Conservation (phyloP, 2,797 vertebrate genomes). For the Trachurus trachurus region DNA sequence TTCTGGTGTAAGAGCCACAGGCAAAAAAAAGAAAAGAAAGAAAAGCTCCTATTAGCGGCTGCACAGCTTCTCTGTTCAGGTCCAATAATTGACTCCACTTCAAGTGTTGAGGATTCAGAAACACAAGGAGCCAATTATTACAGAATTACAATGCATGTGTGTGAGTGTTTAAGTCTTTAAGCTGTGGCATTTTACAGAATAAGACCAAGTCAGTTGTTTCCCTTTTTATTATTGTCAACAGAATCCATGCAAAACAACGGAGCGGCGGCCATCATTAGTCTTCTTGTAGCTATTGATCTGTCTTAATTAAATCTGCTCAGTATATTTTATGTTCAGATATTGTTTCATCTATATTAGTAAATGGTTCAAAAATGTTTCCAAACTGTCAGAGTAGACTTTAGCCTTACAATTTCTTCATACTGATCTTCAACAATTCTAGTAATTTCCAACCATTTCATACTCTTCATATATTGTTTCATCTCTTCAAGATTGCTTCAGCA, state of each 20-base stretch:
- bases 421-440: too few relatives aligned
- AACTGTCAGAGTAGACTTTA: too few relatives aligned
- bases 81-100: constrained; percentile 32
- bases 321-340: background rate
- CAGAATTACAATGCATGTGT: background rate
- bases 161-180: background rate
- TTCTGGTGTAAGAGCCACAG: constrained; percentile 45
- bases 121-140: constrained; percentile 9
- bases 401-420: too few relatives aligned
- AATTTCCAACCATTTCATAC: too few relatives aligned
- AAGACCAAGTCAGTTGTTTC: background rate
- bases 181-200: constrained; percentile 15
- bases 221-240: background rate
- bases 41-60: constrained; percentile 50
- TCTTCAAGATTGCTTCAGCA: too few relatives aligned
- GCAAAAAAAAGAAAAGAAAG: background rate
- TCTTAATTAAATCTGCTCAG: background rate
- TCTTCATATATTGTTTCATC: too few relatives aligned
- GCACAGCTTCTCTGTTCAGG: constrained; percentile 47
- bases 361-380: too few relatives aligned
- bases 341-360: too few relatives aligned
- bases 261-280: background rate
- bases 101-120: constrained; percentile 24
- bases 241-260: background rate
- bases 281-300: background rate